Percentiles rank a stretch among this genome's conserved stretches.
These are phyloP conservation scores for Ctenopoma multispine DNA, from an alignment of 2,797 vertebrate genomes.

Conservation along the genomic window DNA sequence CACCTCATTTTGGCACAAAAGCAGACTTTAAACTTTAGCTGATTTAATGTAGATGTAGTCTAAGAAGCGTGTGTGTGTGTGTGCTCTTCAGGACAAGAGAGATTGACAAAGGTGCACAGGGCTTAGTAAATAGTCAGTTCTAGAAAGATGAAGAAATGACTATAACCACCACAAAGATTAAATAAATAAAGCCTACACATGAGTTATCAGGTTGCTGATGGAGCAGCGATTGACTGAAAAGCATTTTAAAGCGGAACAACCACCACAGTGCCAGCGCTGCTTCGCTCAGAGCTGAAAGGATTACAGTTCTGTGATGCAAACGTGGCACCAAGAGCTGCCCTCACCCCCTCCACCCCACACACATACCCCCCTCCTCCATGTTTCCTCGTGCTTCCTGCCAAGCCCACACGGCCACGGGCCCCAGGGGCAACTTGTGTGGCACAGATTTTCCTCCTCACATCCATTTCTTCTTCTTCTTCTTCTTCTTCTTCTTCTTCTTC, in stretches of 20 bases:
- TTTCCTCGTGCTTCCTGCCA: conserved; percentile 62
- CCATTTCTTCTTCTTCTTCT: background rate
- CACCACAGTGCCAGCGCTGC: conserved; percentile 43
- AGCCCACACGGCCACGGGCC: conserved; percentile 60
- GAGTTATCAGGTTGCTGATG: background rate
- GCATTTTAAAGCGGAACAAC: background rate
- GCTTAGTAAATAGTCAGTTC: background rate
- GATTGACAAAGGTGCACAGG: no score
- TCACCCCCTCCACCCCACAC: conserved; percentile 26
- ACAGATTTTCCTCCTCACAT: conserved; percentile 38
- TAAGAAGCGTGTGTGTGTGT: no score
- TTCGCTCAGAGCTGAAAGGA: conserved; percentile 65
- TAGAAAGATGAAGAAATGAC: background rate
- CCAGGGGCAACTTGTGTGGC: conserved; percentile 81
- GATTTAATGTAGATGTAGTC: no score
- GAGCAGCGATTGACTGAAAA: background rate
- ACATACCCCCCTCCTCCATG: conserved; percentile 37
- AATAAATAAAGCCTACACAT: background rate
- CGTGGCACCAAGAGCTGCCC: conserved; percentile 78
- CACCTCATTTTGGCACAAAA: no score
- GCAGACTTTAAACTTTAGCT: no score
- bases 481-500: background rate
- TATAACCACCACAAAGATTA: background rate
- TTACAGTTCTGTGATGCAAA: conserved; percentile 80
- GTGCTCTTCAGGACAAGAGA: no score